Percentiles rank a stretch among this genome's conserved stretches.
Conservation (phyloP, 1,140 invertebrate species). For the Brachionus paranguensis region DNA sequence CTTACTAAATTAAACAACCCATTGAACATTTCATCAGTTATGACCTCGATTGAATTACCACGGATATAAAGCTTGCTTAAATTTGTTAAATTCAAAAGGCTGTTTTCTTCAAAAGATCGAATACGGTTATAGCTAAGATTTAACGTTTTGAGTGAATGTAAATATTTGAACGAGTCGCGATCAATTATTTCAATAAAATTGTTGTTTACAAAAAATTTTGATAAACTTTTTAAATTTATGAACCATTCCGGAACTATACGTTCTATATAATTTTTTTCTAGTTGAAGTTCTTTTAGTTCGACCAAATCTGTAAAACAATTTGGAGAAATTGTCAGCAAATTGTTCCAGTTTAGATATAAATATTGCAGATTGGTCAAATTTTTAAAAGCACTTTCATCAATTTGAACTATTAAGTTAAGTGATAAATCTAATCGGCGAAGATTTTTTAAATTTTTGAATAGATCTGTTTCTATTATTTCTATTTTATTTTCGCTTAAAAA, state of each 20-base stretch:
- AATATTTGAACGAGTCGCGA: not conserved
- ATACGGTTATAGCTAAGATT: not conserved
- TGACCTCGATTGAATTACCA: not conserved
- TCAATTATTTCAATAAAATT: not conserved
- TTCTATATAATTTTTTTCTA: not conserved
- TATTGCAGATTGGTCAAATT: not conserved
- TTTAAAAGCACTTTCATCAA: not conserved
- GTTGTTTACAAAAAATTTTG: not conserved
- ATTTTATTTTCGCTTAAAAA: not conserved
- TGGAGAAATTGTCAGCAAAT: not conserved
- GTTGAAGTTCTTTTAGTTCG: not conserved
- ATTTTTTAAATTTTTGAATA: not conserved
- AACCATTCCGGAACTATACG: not conserved
- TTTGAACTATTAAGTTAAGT: not conserved
- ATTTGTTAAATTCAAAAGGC: not conserved
- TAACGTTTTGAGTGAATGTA: not conserved
- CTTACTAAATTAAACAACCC: not conserved
- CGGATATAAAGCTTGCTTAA: not conserved
- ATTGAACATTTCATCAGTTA: not conserved
- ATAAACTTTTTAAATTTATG: not conserved
- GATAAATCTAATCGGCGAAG: not conserved
- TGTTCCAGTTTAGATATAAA: conserved; percentile 1
- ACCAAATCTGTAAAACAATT: not conserved
- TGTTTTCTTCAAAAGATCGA: not conserved
- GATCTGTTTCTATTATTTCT: not conserved